Evolutionary conservation across 2,797 vertebrate genomes (phyloP), one percentile per base, ranked within the genome.

Genomic region (Brachyalestes nurse): DNA sequence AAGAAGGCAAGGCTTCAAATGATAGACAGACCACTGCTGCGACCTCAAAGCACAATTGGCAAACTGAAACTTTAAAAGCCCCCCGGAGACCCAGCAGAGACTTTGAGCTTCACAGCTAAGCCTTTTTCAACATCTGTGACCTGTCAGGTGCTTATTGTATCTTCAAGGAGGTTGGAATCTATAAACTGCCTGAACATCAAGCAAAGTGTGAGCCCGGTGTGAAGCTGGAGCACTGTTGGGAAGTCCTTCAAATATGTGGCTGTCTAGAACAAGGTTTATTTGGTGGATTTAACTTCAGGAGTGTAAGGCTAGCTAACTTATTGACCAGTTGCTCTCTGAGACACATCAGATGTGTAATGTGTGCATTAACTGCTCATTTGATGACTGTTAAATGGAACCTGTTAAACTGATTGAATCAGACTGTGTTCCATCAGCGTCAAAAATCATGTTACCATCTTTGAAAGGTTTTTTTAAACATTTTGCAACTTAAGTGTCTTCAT

Each of bases 21-120:
- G 78, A 16, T 67, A 42, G 7, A 6, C 75, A 87, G 83, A 55
- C 79, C 84, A 88, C 88, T 86, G 82, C 89, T 85, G 81, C 78
- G 85, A 85, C 79, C 87, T 84, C 74, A 78, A 84, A 79, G 28
- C 55, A 65, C 21, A 73, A 10, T 75, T 78, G 72, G 64, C 28
- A 72, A 53, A 82, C 72, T 64, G 67, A 85, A 78, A 85, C 57
- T 40, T 70, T 75, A 66, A 81, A 84, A 83, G 77, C 40, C 74
- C 55, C 23, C 55, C n/a, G 10, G 34, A 45, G 65, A 28, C n/a
- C 0, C 12, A 49, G 49, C 16, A n/a, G 6, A 21, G 45, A 72
- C 9, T 66, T 66, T 49, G 28, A 38, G 62, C 66, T 49, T 61
- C 13, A 14, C 42, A 47, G n/a, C n/a, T 23, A 5, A 45, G 40